Percentiles rank a stretch among this genome's conserved stretches.
Conservation (phyloP, 2,888 invertebrate genomes). For the Tachina fera region DNA sequence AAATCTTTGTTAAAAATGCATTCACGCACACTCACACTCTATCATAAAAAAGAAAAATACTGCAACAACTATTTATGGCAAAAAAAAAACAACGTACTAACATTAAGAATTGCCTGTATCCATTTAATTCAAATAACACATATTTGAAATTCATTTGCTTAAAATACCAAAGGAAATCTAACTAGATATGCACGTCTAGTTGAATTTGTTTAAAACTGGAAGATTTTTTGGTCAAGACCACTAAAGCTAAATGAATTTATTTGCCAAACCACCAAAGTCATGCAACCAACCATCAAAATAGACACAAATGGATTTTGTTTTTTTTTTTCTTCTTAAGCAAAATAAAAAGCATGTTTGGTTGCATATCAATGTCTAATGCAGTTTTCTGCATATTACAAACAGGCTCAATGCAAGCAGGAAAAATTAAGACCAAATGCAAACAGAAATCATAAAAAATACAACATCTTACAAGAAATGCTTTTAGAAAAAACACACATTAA, state of each 20-base stretch:
- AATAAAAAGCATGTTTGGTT: conserved; percentile 42
- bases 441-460: conserved; percentile 2
- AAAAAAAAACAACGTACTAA: not conserved
- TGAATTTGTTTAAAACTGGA: conserved; percentile 56
- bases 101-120: conserved; percentile 36
- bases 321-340: not conserved
- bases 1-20: not conserved
- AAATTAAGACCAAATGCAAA: conserved; percentile 45
- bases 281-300: conserved; percentile 40
- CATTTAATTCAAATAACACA: conserved; percentile 60
- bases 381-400: conserved; percentile 42
- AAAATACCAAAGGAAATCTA: conserved; percentile 53
- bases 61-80: conserved; percentile 6
- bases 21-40: not conserved
- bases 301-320: conserved; percentile 2
- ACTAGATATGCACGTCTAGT: conserved; percentile 55
- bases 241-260: conserved; percentile 59
- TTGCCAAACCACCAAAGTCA: conserved; percentile 24
- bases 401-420: conserved; percentile 52
- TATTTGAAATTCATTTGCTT: conserved; percentile 62
- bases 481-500: conserved; percentile 10
- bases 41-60: not conserved
- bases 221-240: conserved; percentile 68
- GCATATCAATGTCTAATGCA: conserved; percentile 67
- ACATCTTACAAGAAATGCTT: conserved; percentile 47